These are phyloP conservation scores for Subacronicta megacephala DNA, from an alignment of 2,888 invertebrate species.

Conservation along the genomic window DNA sequence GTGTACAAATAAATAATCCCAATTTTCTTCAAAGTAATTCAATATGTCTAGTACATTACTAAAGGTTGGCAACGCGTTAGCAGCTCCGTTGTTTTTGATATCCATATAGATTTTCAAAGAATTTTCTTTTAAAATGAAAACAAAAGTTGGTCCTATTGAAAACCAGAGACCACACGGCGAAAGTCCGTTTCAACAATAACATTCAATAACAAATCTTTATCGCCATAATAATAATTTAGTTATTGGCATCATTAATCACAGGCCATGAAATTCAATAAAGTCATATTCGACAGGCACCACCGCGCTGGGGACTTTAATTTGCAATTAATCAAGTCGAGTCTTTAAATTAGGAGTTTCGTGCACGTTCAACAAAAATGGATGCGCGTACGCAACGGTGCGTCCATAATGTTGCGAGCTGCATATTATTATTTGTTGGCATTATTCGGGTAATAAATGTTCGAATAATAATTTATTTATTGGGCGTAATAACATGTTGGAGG, in stretches of 20 bases:
- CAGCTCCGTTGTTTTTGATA: no score
- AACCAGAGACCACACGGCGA: constrained; percentile 37
- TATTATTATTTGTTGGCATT: constrained; percentile 52
- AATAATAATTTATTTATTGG: constrained; percentile 52
- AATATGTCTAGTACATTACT: no score
- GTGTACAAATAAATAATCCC: no score
- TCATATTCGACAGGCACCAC: constrained; percentile 83
- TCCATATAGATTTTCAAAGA: no score
- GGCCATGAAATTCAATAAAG: constrained; percentile 88
- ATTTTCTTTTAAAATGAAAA: background rate
- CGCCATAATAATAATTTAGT: constrained; percentile 81
- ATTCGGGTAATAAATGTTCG: constrained; percentile 40
- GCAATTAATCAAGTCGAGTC: constrained; percentile 85
- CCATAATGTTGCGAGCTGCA: constrained; percentile 37
- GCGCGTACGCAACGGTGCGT: constrained; percentile 52
- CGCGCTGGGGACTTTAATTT: constrained; percentile 85
- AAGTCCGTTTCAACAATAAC: constrained; percentile 41
- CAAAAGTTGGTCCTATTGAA: constrained; percentile 16
- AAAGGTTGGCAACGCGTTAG: no score
- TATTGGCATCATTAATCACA: constrained; percentile 83
- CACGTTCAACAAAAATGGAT: constrained; percentile 76
- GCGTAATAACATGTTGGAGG: constrained; percentile 43
- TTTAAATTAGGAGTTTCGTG: constrained; percentile 83
- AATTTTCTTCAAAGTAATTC: no score
- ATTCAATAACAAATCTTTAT: constrained; percentile 63